Evolutionary conservation across 2,888 invertebrate genomes (phyloP), one percentile per base, ranked within the genome.

Genomic region (Pardosa pseudoannulata): DNA sequence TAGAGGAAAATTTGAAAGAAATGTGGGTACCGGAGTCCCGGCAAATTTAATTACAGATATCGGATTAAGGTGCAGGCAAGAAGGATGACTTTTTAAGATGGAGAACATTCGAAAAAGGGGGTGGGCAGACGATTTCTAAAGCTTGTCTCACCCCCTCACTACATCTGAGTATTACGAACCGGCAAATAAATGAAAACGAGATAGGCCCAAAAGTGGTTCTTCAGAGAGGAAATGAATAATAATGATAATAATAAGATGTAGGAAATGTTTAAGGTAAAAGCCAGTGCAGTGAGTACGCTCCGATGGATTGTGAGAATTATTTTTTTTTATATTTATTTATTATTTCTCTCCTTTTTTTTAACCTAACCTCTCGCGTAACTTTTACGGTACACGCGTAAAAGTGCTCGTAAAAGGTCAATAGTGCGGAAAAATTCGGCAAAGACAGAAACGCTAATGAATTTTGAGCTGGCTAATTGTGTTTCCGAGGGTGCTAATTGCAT

Each of bases 31-130:
- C 9, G 62, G 68, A 71, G 68, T 27, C 56, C 32, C 65, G 36
- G 62, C 83, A 85, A 85, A 85, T 85, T 85, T 85, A 85, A 85
- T 85, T 85, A 85, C 83, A 85, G 73, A 85, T 85, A 85, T 78
- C 83, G 83, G 83, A 85, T 85, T 85, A 85, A 85, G 78, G 83
- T 79, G 78, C 78, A 85, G 72, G 75, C 27, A 83, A 78, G 27
- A 72, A 56, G 73, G 83, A 83, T 78, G 78, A 78, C 72, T 73
- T 83, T 74, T 76, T 73, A 65, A 64, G 71, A 71, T 72, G 76
- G 50, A 46, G 68, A 41, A 76, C 23, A 41, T 65, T 29, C 65
- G 65, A 65, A 79, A 67, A 76, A 46, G 23, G 56, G 56, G 23
- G 56, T 1, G 31, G 23, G 39, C 50, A 72, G 78, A 76, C 68